A percentile compares a stretch with the other conserved stretches of the same genome.
phyloP scores from a whole-genome alignment of 2,797 vertebrate species.

The Poeciliopsis paucimaculata region DNA sequence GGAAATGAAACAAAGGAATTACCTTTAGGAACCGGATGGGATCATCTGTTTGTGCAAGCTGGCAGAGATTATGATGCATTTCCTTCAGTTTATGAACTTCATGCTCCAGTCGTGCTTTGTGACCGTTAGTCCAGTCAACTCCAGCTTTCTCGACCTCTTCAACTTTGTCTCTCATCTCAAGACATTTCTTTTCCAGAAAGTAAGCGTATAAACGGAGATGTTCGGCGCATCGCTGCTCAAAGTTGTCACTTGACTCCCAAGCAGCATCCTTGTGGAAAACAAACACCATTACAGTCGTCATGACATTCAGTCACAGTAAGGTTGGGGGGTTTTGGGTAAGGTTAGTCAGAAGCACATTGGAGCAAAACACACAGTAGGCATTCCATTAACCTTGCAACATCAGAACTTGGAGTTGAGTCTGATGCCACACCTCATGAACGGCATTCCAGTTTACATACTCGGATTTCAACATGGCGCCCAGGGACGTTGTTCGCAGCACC shows the following conservation, averaged over 20 bases:
- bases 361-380: background rate
- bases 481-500: too few relatives aligned
- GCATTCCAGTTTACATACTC: background rate
- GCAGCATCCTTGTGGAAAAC: conserved; percentile 46
- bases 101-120: conserved; percentile 15
- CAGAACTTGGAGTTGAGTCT: background rate
- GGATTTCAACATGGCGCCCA: background rate
- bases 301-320: conserved; percentile 4
- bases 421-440: too few relatives aligned
- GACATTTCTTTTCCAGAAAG: conserved; percentile 43
- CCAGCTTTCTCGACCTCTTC: conserved; percentile 53
- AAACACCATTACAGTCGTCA: background rate
- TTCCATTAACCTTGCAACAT: too few relatives aligned
- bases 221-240: conserved; percentile 39
- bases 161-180: conserved; percentile 55
- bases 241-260: conserved; percentile 46
- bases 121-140: conserved; percentile 37
- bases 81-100: conserved; percentile 43
- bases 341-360: background rate
- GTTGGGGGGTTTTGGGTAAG: too few relatives aligned
- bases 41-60: conserved; percentile 45
- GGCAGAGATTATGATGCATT: conserved; percentile 27
- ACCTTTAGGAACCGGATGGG: conserved; percentile 63
- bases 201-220: conserved; percentile 1
- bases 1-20: background rate